These are phyloP conservation scores for Choloepus didactylus DNA, from an alignment of 2,797 vertebrate genomes.

Conservation along the genomic window DNA sequence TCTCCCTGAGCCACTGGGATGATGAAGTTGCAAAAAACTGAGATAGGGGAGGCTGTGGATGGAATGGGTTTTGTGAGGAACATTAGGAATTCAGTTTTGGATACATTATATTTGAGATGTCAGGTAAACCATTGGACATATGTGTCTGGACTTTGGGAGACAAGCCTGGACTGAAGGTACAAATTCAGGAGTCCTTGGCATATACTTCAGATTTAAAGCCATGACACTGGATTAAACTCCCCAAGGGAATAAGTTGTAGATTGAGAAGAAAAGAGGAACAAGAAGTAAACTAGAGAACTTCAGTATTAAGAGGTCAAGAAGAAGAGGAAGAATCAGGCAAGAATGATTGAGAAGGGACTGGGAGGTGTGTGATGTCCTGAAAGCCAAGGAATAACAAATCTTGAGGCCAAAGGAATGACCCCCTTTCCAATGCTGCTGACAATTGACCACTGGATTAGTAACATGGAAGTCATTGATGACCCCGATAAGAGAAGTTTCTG, in stretches of 20 bases:
- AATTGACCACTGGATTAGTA: background rate
- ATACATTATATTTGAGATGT: background rate
- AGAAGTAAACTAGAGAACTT: background rate
- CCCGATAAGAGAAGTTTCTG: background rate
- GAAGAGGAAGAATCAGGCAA: background rate
- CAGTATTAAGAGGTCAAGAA: background rate
- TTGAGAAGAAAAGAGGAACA: background rate
- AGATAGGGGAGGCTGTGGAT: background rate
- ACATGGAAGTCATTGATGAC: background rate
- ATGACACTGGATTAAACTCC: background rate
- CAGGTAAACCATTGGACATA: background rate
- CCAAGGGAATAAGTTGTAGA: background rate
- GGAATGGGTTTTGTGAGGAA: background rate
- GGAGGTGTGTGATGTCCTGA: background rate
- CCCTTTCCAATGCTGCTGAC: background rate
- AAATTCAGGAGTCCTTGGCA: background rate
- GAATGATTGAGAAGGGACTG: background rate
- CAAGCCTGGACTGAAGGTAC: background rate
- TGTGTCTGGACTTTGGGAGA: background rate
- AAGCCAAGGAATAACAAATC: background rate
- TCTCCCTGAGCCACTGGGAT: background rate
- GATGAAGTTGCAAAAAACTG: background rate
- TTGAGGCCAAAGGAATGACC: background rate
- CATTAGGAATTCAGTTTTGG: background rate
- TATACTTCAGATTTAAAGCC: slow-evolving; percentile 25